Percentiles rank a stretch among this genome's conserved stretches.
Evolutionary conservation across 1,140 invertebrate genomes (phyloP).

Genomic region (Pseudomyrmex dendroicus): DNA sequence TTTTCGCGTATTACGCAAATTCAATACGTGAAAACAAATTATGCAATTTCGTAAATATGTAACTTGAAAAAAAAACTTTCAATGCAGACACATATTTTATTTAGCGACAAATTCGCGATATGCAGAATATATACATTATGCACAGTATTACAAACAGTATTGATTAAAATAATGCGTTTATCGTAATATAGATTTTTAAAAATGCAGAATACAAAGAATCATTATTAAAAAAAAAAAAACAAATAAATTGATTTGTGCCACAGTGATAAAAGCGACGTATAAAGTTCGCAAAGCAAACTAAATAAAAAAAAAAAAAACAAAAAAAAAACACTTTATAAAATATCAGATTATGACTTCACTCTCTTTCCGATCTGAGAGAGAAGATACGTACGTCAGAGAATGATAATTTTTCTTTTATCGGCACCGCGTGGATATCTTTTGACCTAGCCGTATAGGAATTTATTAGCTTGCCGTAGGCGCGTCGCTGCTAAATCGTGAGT

Average conservation of each 20-base stretch:
- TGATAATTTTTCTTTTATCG: conserved; percentile 51
- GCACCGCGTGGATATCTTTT: conserved; percentile 30
- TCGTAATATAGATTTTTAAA: background rate
- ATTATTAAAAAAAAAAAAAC: background rate
- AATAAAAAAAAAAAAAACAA: too few species aligned
- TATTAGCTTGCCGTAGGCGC: conserved; percentile 53
- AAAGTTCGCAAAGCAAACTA: background rate
- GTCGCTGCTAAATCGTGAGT: conserved; percentile 57
- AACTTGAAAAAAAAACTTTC: conserved; percentile 12
- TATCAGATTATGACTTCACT: conserved; percentile 34
- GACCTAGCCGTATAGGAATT: conserved; percentile 41
- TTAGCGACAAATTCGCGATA: conserved; percentile 6
- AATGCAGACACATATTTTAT: background rate
- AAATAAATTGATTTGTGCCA: too few species aligned
- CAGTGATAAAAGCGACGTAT: conserved; percentile 1
- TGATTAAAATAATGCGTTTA: background rate
- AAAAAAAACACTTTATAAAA: background rate
- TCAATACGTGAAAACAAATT: conserved; percentile 23
- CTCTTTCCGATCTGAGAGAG: background rate
- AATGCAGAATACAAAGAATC: background rate
- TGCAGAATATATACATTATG: background rate
- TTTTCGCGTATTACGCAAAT: background rate
- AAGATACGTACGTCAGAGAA: conserved; percentile 22
- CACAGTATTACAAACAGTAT: background rate
- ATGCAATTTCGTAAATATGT: background rate